These are phyloP conservation scores for Ostrea denselamellosa DNA, from an alignment of 1,140 invertebrate genomes.

Conservation along the genomic window DNA sequence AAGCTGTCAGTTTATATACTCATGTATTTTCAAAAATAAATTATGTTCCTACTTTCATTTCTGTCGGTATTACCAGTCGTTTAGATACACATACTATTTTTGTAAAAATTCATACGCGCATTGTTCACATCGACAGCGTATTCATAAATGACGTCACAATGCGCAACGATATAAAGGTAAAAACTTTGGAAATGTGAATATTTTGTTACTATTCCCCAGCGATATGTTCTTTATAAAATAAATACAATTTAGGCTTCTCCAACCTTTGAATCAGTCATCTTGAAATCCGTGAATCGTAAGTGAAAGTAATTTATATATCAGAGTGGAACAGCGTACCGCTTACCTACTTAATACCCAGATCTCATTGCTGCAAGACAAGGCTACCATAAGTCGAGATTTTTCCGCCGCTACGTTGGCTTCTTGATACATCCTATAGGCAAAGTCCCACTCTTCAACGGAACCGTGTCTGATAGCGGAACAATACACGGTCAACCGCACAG, in stretches of 20 bases:
- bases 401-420: slow-evolving; percentile 55
- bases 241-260: background rate
- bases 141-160: background rate
- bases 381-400: slow-evolving; percentile 47
- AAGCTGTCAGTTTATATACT: too few relatives aligned
- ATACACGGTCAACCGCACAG: slow-evolving; percentile 88
- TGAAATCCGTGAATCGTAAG: background rate
- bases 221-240: background rate
- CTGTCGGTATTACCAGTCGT: too few relatives aligned
- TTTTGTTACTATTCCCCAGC: background rate
- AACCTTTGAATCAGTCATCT: background rate
- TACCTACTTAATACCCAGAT: slow-evolving; percentile 56
- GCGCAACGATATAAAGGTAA: background rate
- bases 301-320: background rate
- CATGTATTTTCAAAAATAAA: too few relatives aligned
- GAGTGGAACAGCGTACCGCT: too few relatives aligned
- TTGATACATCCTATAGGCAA: slow-evolving; percentile 82
- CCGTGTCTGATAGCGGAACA: slow-evolving; percentile 86
- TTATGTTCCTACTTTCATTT: too few relatives aligned
- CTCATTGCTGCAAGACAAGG: slow-evolving; percentile 55
- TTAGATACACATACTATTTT: too few relatives aligned
- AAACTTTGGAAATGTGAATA: background rate
- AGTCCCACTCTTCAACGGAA: slow-evolving; percentile 85
- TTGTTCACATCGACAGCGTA: too few relatives aligned
- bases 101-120: too few relatives aligned